phyloP scores from a whole-genome alignment of 2,888 invertebrate species.

The Agonopterix subpropinquella region DNA sequence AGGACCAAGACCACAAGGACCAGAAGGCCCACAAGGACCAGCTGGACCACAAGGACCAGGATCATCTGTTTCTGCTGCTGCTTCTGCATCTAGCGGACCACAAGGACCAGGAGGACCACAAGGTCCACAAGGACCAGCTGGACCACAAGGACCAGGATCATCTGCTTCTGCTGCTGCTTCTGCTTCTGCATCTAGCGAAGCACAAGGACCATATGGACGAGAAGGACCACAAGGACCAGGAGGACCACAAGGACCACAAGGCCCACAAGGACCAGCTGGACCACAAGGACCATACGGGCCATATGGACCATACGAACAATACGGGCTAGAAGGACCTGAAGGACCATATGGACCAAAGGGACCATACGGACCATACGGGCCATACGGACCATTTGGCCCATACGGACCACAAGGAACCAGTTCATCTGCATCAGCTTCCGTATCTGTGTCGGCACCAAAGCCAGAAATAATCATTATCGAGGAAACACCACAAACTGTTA shows the following conservation, averaged over 20 bases:
- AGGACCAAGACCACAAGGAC: slow-evolving; percentile 2
- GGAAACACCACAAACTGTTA: neutral
- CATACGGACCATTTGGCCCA: neutral
- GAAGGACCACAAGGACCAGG: neutral
- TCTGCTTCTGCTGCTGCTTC: no score
- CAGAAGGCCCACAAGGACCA: slow-evolving; percentile 2
- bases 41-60: neutral
- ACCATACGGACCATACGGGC: slow-evolving; percentile 5
- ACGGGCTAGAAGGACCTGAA: slow-evolving; percentile 4
- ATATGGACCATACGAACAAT: neutral
- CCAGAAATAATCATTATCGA: no score
- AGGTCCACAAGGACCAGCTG: neutral
- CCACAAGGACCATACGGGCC: neutral
- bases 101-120: neutral
- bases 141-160: neutral
- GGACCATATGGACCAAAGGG: slow-evolving; percentile 6
- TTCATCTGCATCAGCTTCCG: slow-evolving; percentile 4
- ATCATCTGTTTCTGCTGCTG: neutral
- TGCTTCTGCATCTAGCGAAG: no score
- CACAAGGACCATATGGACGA: neutral
- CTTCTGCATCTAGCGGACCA: neutral
- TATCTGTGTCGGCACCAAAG: neutral
- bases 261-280: neutral
- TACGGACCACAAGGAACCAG: slow-evolving; percentile 1
- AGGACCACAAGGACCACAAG: neutral